Evolutionary conservation across 2,113 vertebrate genomes (phyloP).

Genomic region (Scomber colias): DNA sequence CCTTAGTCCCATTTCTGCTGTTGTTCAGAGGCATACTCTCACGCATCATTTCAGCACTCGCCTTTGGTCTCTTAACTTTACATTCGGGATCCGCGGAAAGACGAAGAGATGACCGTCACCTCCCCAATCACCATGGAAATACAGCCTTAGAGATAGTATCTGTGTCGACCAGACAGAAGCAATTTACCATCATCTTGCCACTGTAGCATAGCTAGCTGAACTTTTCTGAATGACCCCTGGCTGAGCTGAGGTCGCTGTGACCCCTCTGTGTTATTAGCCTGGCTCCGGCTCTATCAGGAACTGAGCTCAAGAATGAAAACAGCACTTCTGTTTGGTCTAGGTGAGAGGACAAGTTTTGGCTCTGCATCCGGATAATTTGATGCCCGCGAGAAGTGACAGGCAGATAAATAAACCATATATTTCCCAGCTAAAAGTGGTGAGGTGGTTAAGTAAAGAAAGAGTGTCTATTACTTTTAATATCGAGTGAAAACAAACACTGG

Average conservation of each 20-base stretch:
- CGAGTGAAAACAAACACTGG: slow-evolving; percentile 63
- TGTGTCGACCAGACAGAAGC: slow-evolving; percentile 55
- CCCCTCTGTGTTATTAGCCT: slow-evolving; percentile 71
- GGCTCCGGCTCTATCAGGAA: slow-evolving; percentile 67
- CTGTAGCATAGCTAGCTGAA: slow-evolving; percentile 53
- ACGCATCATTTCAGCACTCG: slow-evolving; percentile 60
- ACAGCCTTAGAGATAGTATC: slow-evolving; percentile 68
- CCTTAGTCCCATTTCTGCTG: slow-evolving; percentile 60
- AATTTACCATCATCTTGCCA: slow-evolving; percentile 66
- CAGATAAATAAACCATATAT: slow-evolving; percentile 67
- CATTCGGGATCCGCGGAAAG: slow-evolving; percentile 31
- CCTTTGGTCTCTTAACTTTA: slow-evolving; percentile 59
- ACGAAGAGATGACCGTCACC: slow-evolving; percentile 40
- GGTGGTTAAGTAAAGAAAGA: slow-evolving; percentile 39
- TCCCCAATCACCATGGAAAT: slow-evolving; percentile 53
- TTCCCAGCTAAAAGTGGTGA: slow-evolving; percentile 42
- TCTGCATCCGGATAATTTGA: slow-evolving; percentile 43
- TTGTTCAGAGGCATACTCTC: slow-evolving; percentile 66
- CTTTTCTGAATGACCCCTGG: slow-evolving; percentile 59
- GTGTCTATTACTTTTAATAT: slow-evolving; percentile 52
- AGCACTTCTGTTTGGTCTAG: slow-evolving; percentile 75
- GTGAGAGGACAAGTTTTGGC: slow-evolving; percentile 56
- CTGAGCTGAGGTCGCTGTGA: slow-evolving; percentile 63
- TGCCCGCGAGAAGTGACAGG: slow-evolving; percentile 55
- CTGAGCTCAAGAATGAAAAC: slow-evolving; percentile 75